Evolutionary conservation across 2,797 vertebrate species (phyloP), one percentile per base, ranked within the genome.

Genomic region (Oryzias dopingdopingensis): DNA sequence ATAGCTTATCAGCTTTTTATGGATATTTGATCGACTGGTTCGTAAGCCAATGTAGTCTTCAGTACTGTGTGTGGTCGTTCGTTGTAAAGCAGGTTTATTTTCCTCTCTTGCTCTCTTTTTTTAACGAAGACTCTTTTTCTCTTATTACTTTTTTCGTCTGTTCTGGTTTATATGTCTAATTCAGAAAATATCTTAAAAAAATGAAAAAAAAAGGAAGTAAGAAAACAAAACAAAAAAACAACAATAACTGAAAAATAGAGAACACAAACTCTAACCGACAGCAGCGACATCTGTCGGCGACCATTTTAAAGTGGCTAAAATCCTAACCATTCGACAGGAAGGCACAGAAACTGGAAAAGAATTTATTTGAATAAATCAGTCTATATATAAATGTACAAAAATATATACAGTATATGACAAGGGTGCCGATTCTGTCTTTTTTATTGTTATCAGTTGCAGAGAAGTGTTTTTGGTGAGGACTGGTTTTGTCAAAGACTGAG

Each of bases 381-480:
- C 86, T 89, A 92, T 92, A 92, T 91, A 93, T 92, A 92, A 88
- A 92, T 93, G 90, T 92, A 90, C 81, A 92, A 87, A 92, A 80
- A 74, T 91, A 91, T 92, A 92, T 90, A 89, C 82, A 45, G 74
- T 91, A 91, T 92, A 92, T 91, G 77, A 90, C 79, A 83, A 89
- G 83, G 87, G 86, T 80, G 88, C 85, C 82, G 56, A 82, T 83
- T 75, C 59, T 78, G 63, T 80, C 72, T 66, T 72, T 74, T 74
- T 69, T 63, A 60, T 77, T 62, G 67, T 62, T 70, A 78, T 77
- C 15, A 65, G 46, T 89, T 80, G 64, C 73, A 69, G 72, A 74
- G 71, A 65, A 85, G 81, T 72, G 72, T 82, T 87, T 78, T 82
- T 59, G 76, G 77, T 75, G 79, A 87, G 68, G 76, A 84, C 67